Evolutionary conservation across 2,113 vertebrate genomes (phyloP).

Genomic region (Silurus glanis): DNA sequence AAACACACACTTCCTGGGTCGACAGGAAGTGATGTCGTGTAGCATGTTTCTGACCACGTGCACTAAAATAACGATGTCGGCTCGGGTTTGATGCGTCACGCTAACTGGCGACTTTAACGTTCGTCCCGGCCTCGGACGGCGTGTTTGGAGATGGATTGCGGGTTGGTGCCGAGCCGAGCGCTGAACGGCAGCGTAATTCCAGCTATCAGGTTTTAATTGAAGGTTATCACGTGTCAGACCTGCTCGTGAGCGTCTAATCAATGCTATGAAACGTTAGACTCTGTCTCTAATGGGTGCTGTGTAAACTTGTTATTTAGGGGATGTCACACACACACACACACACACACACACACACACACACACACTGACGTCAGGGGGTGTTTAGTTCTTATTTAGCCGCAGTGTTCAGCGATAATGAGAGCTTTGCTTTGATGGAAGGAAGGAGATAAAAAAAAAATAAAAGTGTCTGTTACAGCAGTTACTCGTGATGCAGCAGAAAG

Average conservation of each 20-base stretch:
- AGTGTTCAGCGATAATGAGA: not conserved
- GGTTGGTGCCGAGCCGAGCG: not conserved
- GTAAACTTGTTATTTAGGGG: not conserved
- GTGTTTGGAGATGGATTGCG: not conserved
- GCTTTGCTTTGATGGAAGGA: not conserved
- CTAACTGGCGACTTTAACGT: not conserved
- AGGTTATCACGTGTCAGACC: not conserved
- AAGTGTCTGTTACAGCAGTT: not conserved
- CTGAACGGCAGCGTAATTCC: not conserved
- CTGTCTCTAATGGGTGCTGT: not conserved
- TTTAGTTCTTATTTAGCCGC: conserved; percentile 16
- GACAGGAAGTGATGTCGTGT: not conserved
- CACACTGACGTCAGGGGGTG: not conserved
- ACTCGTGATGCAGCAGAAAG: not conserved
- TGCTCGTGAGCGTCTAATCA: not conserved
- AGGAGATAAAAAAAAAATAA: not conserved
- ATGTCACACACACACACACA: not conserved
- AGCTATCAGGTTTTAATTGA: not conserved
- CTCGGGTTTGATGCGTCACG: not conserved
- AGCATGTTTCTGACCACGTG: not conserved
- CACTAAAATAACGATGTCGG: too few relatives aligned
- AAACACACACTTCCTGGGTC: not conserved
- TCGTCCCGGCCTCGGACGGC: not conserved
- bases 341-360: not conserved
- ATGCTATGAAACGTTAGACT: not conserved